Base-by-base conservation (phyloP, 2,797 vertebrate species). In the Holocentrus rufus region DNA sequence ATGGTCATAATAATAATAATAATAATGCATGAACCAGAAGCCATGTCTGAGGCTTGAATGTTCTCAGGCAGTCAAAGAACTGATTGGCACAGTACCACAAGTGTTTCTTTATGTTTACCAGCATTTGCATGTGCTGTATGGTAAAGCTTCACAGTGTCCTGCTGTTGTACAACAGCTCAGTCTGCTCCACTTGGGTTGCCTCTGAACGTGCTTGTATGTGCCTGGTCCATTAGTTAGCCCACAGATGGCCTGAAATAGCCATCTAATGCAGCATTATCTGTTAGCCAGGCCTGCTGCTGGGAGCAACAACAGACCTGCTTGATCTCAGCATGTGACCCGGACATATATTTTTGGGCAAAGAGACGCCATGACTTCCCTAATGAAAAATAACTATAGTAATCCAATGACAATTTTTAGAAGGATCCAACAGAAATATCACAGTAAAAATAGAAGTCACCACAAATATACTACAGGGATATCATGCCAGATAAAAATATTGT, bases 241-340 rank as follows among this genome's bases (percentile, higher is more conserved):
- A 27, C 87, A 90, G 88, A 88, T 88, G 88, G 84, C 87, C 80
- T 80, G 81, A 90, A 91, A 91, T 91, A 91, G 91, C 84, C 83
- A 65, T 80, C 81, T 84, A 90, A 87, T 88, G 87, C 70, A 46
- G 88, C 76, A 86, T 92, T 83, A 89, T 87, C 59, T 74, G 68
- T 85, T 77, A 77, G 73, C 85, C 87, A 87, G 88, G 87, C 65
- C 54, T 54, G 81, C 81, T 57, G 76, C 72, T 85, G 73, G 85
- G 69, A 83, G 81, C 75, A 74, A 77, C 80, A 88, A 31, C 87
- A 87, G 85, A 80, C 83, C 79, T 71, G 60, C 55, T 72, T 39
- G 49, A 69, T 69, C 69, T n/a, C 74, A 64, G 74, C 64, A 55
- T 61, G 73, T 69, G 78, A 74, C 79, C 61, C 78, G 2, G 10